phyloP scores from a whole-genome alignment of 2,797 vertebrate species.

The Moxostoma hubbsi region DNA sequence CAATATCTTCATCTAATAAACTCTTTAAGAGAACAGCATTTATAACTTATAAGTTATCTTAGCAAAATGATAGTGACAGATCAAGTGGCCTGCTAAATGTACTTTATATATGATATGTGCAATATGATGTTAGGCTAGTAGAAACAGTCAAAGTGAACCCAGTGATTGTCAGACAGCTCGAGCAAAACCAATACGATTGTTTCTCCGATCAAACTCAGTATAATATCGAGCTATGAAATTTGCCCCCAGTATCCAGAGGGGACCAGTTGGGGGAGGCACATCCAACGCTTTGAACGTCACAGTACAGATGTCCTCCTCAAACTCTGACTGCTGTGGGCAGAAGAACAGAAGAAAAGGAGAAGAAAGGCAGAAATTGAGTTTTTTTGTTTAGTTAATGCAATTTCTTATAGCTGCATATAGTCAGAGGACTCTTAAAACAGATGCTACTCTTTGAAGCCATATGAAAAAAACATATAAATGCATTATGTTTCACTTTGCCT shows the following conservation, averaged over 20 bases:
- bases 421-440: not conserved
- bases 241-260: conserved; percentile 93
- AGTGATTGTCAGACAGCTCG: conserved; percentile 79
- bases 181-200: conserved; percentile 94
- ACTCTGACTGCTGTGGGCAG: conserved; percentile 81
- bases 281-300: conserved; percentile 90
- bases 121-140: not conserved
- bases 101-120: not conserved
- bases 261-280: conserved; percentile 89
- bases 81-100: too few relatives aligned
- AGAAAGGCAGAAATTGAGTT: not conserved
- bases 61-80: not conserved
- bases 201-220: conserved; percentile 91
- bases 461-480: not conserved
- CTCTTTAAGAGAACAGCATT: not conserved
- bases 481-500: too few relatives aligned
- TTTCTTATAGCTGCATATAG: not conserved
- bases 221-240: conserved; percentile 96
- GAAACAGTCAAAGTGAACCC: not conserved
- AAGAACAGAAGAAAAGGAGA: not conserved
- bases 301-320: conserved; percentile 82
- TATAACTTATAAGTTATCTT: too few relatives aligned
- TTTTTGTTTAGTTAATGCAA: not conserved
- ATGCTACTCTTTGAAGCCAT: conserved; percentile 1
- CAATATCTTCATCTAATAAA: not conserved